Conservation (phyloP, 2,888 invertebrate genomes). For the Ernsta delagoae region DNA sequence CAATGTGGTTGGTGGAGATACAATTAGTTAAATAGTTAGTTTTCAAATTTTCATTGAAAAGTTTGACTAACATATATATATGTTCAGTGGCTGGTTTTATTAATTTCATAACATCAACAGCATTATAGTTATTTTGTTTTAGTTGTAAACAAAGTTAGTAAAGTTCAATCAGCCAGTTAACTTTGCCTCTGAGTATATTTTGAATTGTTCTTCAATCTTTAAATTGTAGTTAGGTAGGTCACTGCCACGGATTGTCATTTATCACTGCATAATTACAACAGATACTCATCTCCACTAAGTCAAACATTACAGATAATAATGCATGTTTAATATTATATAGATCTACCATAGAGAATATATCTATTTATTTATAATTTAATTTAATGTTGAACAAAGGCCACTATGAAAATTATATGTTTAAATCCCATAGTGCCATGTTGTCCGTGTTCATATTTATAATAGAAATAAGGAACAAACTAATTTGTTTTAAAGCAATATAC, state of each 20-base stretch:
- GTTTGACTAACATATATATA: too few species aligned
- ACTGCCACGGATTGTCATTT: neutral
- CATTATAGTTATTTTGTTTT: too few species aligned
- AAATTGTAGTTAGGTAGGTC: neutral
- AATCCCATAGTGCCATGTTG: constrained; percentile 76
- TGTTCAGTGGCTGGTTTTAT: too few species aligned
- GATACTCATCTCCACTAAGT: constrained; percentile 39
- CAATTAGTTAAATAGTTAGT: too few species aligned
- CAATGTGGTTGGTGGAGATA: too few species aligned
- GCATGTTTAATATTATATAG: constrained; percentile 37
- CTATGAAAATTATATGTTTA: constrained; percentile 65
- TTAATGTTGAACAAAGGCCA: constrained; percentile 32
- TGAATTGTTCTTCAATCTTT: too few species aligned
- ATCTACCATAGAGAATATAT: constrained; percentile 40
- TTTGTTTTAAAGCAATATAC: constrained; percentile 8
- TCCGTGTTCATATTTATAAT: constrained; percentile 43
- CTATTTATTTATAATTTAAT: constrained; percentile 43
- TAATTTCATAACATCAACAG: too few species aligned
- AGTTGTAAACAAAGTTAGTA: too few species aligned
- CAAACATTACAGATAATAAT: constrained; percentile 30
- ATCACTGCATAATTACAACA: constrained; percentile 21
- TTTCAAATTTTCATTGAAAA: too few species aligned
- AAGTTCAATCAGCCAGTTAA: too few species aligned
- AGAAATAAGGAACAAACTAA: constrained; percentile 17
- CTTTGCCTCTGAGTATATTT: too few species aligned